Base-by-base conservation (phyloP, 2,113 vertebrate genomes). In the Falco punctatus region DNA sequence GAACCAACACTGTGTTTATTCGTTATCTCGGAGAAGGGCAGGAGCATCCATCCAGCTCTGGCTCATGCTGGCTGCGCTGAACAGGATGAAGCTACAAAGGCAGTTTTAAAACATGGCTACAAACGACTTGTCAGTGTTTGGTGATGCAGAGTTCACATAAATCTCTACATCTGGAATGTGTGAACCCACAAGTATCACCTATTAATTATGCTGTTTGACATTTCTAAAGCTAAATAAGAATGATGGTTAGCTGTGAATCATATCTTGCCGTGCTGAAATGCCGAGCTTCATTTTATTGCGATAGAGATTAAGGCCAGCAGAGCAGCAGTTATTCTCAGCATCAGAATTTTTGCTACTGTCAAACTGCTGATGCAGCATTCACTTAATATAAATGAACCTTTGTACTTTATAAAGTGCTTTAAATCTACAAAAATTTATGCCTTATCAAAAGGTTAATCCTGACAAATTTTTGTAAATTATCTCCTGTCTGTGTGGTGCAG, bases 371-470 rank as follows among this genome's bases (percentile, higher is more conserved):
- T 77, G 59, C 89, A 97, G 96, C 96, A 91, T 93, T 98, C 96
- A 87, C 90, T 69, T 96, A 96, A 95, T 96, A 95, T 65, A 97
- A 97, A 96, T 92, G 88, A 93, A 97, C 97, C 92, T 90, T 89
- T 92, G 62, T 49, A 95, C 88, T 95, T 94, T 93, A 91, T 85
- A 75, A 97, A 97, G 90, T 82, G 72, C 88, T 97, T 97, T 97
- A 96, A 94, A 92, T 95, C 81, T 89, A 86, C 93, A 88, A 92
- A 97, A 96, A 97, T 62, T 78, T 97, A 95, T 95, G 82, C 88
- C 92, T 96, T 95, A 97, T 88, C 92, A 90, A 97, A 98, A 98
- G 96, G 96, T 97, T 97, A 98, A 98, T 97, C 89, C 94, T 96
- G 95, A 91, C 57, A 97, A 97, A 97, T 97, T 69, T 91, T 86